phyloP scores from a whole-genome alignment of 2,888 invertebrate species.

The Lottia gigantea region DNA sequence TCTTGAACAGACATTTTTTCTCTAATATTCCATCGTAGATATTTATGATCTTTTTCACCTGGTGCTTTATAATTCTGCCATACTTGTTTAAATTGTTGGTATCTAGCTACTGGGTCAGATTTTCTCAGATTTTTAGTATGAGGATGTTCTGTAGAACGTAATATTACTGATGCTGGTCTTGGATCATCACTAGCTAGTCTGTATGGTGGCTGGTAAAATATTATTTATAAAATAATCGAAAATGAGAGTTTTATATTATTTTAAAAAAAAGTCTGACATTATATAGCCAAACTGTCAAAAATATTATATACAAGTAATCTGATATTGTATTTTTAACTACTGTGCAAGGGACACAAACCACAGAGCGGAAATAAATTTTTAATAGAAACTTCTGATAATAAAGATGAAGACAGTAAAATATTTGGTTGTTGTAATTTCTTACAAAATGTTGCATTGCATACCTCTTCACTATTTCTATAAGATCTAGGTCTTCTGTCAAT shows the following conservation, averaged over 20 bases:
- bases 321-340: too few species aligned
- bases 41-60: slow-evolving; percentile 65
- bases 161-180: slow-evolving; percentile 64
- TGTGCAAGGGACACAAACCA: too few species aligned
- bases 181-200: slow-evolving; percentile 56
- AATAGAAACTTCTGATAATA: too few species aligned
- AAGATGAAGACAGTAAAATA: too few species aligned
- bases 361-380: too few species aligned
- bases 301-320: too few species aligned
- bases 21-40: slow-evolving; percentile 63
- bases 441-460: neutral
- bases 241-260: too few species aligned
- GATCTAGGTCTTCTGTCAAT: slow-evolving; percentile 20
- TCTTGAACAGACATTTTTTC: slow-evolving; percentile 66
- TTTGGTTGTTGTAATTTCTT: too few species aligned
- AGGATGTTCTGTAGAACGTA: slow-evolving; percentile 53
- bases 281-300: too few species aligned
- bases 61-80: slow-evolving; percentile 62
- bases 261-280: neutral
- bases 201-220: slow-evolving; percentile 48
- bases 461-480: slow-evolving; percentile 13
- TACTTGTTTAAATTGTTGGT: slow-evolving; percentile 59
- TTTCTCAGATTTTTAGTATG: slow-evolving; percentile 58
- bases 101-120: slow-evolving; percentile 60
- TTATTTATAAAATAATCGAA: too few species aligned